Conservation (phyloP, 2,113 vertebrate genomes). For the Noctilio leporinus region DNA sequence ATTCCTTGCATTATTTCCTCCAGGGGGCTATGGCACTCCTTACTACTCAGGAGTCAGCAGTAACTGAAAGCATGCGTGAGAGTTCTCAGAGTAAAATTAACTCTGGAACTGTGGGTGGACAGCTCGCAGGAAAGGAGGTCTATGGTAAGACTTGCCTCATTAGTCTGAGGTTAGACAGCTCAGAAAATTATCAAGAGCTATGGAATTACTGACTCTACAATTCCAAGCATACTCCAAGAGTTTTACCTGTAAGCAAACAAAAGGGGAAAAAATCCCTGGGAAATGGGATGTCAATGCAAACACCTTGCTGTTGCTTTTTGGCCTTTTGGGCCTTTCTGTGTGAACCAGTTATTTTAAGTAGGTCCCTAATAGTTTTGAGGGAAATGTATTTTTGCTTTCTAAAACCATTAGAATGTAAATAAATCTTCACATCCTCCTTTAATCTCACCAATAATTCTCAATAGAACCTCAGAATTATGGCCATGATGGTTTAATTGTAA, state of each 20-base stretch:
- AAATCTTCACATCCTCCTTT: neutral
- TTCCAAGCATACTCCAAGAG: neutral
- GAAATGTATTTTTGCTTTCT: neutral
- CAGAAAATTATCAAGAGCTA: neutral
- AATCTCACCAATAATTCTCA: neutral
- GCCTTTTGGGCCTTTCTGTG: neutral
- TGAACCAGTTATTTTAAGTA: neutral
- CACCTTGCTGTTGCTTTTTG: neutral
- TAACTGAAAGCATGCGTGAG: neutral
- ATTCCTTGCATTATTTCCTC: neutral
- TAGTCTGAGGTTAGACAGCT: neutral
- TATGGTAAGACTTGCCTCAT: conserved; percentile 3
- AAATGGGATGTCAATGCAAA: neutral
- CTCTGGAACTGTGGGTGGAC: conserved; percentile 30
- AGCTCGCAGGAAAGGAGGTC: neutral
- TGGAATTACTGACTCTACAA: neutral
- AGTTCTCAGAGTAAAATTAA: conserved; percentile 23
- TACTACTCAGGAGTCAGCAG: neutral
- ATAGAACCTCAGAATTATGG: neutral
- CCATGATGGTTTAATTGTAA: neutral
- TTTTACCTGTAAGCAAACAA: neutral
- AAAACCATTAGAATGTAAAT: neutral
- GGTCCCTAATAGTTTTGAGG: neutral
- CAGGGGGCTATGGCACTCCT: neutral
- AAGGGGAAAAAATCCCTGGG: neutral